Conservation (phyloP, 2,888 invertebrate genomes). For the Oscheius sp. region DNA sequence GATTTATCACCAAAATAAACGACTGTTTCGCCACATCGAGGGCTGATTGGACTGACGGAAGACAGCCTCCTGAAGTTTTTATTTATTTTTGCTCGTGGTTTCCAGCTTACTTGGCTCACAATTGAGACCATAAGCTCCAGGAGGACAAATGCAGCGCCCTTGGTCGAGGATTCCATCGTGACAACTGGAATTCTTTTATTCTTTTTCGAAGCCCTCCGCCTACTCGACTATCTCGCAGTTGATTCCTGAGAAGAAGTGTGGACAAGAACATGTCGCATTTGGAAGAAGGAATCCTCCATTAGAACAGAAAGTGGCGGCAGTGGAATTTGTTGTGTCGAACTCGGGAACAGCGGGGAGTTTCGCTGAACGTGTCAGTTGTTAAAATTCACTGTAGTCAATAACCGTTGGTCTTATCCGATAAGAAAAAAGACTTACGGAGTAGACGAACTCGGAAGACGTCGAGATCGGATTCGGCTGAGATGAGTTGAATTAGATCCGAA, state of each 20-base stretch:
- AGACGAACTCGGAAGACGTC: slow-evolving; percentile 9
- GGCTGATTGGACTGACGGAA: neutral
- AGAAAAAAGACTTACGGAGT: slow-evolving; percentile 9
- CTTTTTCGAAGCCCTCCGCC: neutral
- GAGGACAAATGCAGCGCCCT: slow-evolving; percentile 39
- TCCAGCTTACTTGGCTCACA: slow-evolving; percentile 39
- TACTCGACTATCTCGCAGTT: slow-evolving; percentile 25
- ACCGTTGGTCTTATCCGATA: neutral
- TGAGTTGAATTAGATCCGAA: neutral
- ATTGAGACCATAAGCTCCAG: slow-evolving; percentile 39
- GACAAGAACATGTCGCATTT: slow-evolving; percentile 43
- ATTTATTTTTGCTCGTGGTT: no score
- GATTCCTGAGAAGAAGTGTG: slow-evolving; percentile 35
- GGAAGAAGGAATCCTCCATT: slow-evolving; percentile 45
- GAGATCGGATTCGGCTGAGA: neutral
- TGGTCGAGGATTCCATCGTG: slow-evolving; percentile 38
- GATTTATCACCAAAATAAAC: slow-evolving; percentile 16
- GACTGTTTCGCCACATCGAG: neutral
- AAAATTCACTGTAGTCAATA: neutral
- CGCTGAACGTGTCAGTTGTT: neutral
- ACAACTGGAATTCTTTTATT: slow-evolving; percentile 24
- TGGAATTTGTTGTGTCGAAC: neutral
- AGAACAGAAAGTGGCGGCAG: slow-evolving; percentile 9
- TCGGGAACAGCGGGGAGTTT: neutral
- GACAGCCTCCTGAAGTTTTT: slow-evolving; percentile 18